Conservation (phyloP, 2,888 invertebrate species). For the Pristionchus exspectatus region DNA sequence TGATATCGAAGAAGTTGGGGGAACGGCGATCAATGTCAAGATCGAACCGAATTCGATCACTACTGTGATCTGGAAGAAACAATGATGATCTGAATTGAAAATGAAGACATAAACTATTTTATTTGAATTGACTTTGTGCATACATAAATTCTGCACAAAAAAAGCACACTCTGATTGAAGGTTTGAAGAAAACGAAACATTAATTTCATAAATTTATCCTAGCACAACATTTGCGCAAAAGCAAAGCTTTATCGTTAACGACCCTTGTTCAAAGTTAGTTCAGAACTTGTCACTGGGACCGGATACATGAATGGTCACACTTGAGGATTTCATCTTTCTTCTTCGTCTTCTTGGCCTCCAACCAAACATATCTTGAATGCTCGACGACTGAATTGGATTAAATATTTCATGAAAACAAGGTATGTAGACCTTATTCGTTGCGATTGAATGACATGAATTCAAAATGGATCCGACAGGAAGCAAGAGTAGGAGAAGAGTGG, state of each 20-base stretch:
- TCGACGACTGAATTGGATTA: not conserved
- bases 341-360: not conserved
- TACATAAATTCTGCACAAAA: not conserved
- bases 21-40: not conserved
- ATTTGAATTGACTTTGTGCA: not conserved
- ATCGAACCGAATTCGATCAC: slow-evolving; percentile 35
- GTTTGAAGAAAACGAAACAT: not conserved
- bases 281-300: not conserved
- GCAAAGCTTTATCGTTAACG: not conserved
- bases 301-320: not conserved
- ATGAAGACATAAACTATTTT: not conserved
- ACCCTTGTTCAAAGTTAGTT: not conserved
- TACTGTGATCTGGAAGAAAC: slow-evolving; percentile 50
- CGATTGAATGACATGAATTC: not conserved
- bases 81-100: not conserved
- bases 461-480: not conserved
- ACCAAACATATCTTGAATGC: not conserved
- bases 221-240: not conserved
- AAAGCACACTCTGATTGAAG: not conserved
- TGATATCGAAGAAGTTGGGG: slow-evolving; percentile 22
- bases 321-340: not conserved
- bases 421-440: not conserved
- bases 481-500: not conserved
- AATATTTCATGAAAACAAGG: not conserved
- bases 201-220: no score